phyloP scores from a whole-genome alignment of 1,140 invertebrate species.

The Drosophila elegans region DNA sequence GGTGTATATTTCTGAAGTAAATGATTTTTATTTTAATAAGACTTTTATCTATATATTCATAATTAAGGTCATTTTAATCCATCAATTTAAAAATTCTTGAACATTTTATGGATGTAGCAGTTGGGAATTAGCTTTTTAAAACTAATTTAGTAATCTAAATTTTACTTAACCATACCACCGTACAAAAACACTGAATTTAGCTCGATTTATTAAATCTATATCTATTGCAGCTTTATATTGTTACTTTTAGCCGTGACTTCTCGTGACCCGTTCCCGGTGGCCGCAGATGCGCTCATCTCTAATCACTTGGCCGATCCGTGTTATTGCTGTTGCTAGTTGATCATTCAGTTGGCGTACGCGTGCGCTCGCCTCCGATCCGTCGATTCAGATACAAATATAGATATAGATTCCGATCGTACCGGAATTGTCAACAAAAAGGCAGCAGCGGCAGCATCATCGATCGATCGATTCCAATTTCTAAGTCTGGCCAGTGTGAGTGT shows the following conservation, averaged over 20 bases:
- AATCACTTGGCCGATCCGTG: conserved; percentile 14
- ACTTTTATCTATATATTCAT: too few species aligned
- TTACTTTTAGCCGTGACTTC: conserved; percentile 4
- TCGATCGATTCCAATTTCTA: conserved; percentile 53
- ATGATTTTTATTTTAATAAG: too few species aligned
- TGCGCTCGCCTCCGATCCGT: conserved; percentile 18
- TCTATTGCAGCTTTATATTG: background rate
- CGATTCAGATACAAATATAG: conserved; percentile 11
- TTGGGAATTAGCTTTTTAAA: too few species aligned
- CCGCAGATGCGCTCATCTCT: conserved; percentile 10
- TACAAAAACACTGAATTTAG: too few species aligned
- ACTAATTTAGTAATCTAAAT: too few species aligned
- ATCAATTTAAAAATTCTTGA: too few species aligned
- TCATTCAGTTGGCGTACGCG: conserved; percentile 69
- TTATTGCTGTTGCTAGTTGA: conserved; percentile 59
- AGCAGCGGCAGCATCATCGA: conserved; percentile 43
- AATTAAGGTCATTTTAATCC: too few species aligned
- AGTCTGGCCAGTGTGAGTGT: conserved; percentile 35
- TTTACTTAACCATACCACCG: too few species aligned
- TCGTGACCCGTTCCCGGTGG: background rate
- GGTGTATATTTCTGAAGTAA: too few species aligned
- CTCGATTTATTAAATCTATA: too few species aligned
- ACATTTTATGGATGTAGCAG: too few species aligned
- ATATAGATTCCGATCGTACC: conserved; percentile 27
- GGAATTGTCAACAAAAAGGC: conserved; percentile 48